phyloP scores from a whole-genome alignment of 53 echinoderm and acorn worm genomes.

The Holothuria leucospilota region DNA sequence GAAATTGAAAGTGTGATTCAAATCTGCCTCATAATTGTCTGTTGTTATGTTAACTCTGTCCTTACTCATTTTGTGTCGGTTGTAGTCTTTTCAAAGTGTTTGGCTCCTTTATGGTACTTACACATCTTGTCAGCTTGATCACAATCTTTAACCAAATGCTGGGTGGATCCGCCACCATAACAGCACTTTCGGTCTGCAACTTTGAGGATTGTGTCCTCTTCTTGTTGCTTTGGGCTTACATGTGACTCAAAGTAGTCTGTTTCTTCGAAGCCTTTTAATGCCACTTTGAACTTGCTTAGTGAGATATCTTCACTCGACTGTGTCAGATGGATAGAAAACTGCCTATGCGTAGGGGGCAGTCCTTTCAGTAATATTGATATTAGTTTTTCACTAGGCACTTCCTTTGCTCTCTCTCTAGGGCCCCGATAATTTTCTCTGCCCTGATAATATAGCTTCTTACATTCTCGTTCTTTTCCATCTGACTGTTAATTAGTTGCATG shows the following conservation, averaged over 20 bases:
- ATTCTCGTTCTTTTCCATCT: constrained; percentile 22
- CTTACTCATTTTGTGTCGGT: neutral
- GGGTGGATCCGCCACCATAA: constrained; percentile 5
- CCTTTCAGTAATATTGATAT: neutral
- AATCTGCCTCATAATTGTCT: neutral
- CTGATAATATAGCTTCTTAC: constrained; percentile 46
- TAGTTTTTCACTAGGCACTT: neutral
- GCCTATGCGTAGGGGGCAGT: neutral
- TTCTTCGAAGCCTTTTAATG: constrained; percentile 22
- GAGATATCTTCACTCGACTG: neutral
- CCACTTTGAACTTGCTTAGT: neutral
- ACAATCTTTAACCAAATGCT: constrained; percentile 9
- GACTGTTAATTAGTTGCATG: constrained; percentile 27
- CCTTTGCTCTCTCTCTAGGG: neutral
- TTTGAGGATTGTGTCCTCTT: neutral
- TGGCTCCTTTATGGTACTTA: constrained; percentile 34
- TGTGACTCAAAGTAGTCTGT: neutral
- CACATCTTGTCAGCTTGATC: neutral
- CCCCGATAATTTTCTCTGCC: constrained; percentile 38
- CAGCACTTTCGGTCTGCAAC: neutral
- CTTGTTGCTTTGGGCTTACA: neutral
- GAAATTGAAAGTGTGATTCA: constrained; percentile 3
- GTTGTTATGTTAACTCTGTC: constrained; percentile 7
- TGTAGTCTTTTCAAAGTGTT: constrained; percentile 16
- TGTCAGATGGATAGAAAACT: constrained; percentile 9